Conservation (phyloP, 2,888 invertebrate genomes). For the Hirtodrosophila alboralis region DNA sequence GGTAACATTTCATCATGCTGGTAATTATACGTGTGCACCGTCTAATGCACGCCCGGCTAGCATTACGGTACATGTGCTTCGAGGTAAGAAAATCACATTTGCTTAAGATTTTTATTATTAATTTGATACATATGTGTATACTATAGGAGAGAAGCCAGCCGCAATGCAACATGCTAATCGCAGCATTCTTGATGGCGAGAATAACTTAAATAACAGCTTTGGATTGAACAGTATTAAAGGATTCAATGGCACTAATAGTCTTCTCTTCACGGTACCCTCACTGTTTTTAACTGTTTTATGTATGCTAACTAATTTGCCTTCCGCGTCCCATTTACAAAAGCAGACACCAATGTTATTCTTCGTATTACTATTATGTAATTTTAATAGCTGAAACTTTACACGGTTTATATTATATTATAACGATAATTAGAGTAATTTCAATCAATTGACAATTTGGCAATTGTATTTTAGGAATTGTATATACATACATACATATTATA, state of each 20-base stretch:
- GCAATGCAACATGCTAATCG: conserved; percentile 84
- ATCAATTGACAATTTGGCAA: conserved; percentile 47
- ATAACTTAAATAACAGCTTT: conserved; percentile 65
- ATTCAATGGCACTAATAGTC: conserved; percentile 51
- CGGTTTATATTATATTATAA: conserved; percentile 13
- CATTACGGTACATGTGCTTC: conserved; percentile 90
- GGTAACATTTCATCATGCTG: conserved; percentile 88
- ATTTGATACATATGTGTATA: no score
- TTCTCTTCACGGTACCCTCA: conserved; percentile 29
- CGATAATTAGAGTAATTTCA: conserved; percentile 41
- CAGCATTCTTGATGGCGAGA: conserved; percentile 81
- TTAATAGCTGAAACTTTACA: conserved; percentile 64
- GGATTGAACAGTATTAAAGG: conserved; percentile 62
- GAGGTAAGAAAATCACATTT: no score
- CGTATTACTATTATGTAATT: conserved; percentile 37
- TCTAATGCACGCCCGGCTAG: conserved; percentile 91
- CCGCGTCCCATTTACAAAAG: conserved; percentile 30
- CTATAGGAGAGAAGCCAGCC: conserved; percentile 84
- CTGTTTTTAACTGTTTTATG: conserved; percentile 47
- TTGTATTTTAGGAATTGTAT: conserved; percentile 63
- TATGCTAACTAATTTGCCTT: conserved; percentile 42
- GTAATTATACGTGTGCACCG: conserved; percentile 92
- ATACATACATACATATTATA: conserved; percentile 44
- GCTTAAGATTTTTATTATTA: conserved; percentile 2
- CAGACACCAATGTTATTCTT: conserved; percentile 44